Evolutionary conservation across 2,888 invertebrate species (phyloP), one percentile per base, ranked within the genome.

Genomic region (Pristionchus japonicus): DNA sequence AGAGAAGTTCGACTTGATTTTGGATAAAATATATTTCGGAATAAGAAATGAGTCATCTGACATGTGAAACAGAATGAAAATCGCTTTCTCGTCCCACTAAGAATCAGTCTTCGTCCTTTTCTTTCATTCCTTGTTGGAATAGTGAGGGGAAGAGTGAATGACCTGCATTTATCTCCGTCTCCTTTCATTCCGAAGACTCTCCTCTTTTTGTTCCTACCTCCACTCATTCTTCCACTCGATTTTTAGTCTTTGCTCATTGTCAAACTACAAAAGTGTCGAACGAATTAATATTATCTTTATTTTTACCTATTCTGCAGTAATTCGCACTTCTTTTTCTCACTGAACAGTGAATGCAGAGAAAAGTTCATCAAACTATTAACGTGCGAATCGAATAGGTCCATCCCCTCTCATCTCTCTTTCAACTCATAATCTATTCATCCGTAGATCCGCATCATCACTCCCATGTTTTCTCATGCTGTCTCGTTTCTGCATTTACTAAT

Each of bases 161-260:
- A 49, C 83, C 34, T 83, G 43, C 83, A 83, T 57, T 49, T 83
- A 49, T 83, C 57, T 57, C 83, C 57, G 43, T 49, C 83, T 83
- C 52, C 34, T 83, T 43, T 83, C 80, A 57, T 57, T 83, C 83
- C 23, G 7, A 49, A 43, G 11, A 37, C n/a, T 83, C 83, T 34
- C 57, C 83, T 83, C 83, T 37, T 52, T 49, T 83, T 57, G 52
- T 57, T 83, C 57, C 57, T 83, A 23, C 52, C 15, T 83, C 83
- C 47, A 27, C 82, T 49, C 82, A 52, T 82, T 47, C 34, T 57
- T 57, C 83, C n/a, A 57, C 3, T 31, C 52, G 7, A 49, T 47
- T 82, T 27, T 40, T 49, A 49, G 13, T 82, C 52, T 43, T 49
- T 20, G 13, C 31, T 20, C 6, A 23, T 1, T 43, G 64, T 27